Evolutionary conservation across 2,888 invertebrate species (phyloP), one percentile per base, ranked within the genome.

Genomic region (Protodeltote pygarga): DNA sequence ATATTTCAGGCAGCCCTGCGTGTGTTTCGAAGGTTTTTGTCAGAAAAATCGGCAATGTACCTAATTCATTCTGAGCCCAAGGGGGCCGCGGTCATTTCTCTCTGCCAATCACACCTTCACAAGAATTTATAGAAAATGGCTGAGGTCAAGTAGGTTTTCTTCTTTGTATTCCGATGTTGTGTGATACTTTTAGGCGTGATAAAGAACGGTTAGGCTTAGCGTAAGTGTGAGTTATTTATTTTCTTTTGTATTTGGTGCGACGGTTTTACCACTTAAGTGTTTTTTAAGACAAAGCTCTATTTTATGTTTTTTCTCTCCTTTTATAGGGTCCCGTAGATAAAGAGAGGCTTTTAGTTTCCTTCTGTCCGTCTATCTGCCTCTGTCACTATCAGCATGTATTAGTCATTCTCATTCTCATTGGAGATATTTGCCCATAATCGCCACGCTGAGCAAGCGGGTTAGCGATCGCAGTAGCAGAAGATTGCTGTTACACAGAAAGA

Each of bases 101-200:
- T 58, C 60, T 73, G 72, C 60, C 73, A 74, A 69, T 73, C 70
- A 68, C 65, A 66, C 55, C 58, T 55, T 42, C 46, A 33, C 34
- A 31, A 41, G 42, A 53, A 53, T 60, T 58, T 69, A 64, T 59
- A 65, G 65, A 59, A 63, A 65, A 50, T 49, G 37, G 57, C 65
- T 46, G 15, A 27, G 49, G 31, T 40, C 61, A 46, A 32, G 19
- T 28, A 52, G 59, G 61, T 52, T 54, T 61, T 63, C 53, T 58
- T 53, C 51, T 50, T 17, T 58, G 39, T 61, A 41, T 63, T 57
- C 47, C 33, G 27, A 42, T 63, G 41, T 54, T 45, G 45, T 50
- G 45, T 42, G 46, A 47, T 57, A 52, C 37, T 45, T 65, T 53
- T 46, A 29, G 25, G 47, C 33, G 47, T 59, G 31, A 49, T 28